Conservation (phyloP, 2,797 vertebrate genomes). For the Ptychadena robeensis region DNA sequence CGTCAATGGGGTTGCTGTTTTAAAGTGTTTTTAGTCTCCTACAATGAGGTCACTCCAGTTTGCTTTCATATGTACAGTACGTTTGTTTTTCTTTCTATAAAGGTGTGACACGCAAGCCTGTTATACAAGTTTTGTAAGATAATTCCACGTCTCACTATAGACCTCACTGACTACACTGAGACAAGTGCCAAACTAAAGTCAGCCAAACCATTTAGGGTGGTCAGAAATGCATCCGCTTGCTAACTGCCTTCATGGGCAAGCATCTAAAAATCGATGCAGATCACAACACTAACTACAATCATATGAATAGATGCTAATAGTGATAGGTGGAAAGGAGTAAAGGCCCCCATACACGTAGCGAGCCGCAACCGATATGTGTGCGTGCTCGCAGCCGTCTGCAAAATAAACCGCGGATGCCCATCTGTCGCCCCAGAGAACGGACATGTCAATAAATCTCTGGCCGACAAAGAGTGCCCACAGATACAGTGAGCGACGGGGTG, state of each 20-base stretch:
- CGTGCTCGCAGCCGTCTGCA: too few relatives aligned
- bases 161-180: neutral
- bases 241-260: too few relatives aligned
- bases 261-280: neutral
- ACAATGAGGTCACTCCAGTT: conserved; percentile 7
- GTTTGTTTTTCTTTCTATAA: conserved; percentile 7
- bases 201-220: neutral
- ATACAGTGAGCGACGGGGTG: too few relatives aligned
- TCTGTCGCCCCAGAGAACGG: too few relatives aligned
- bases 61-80: conserved; percentile 1
- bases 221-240: too few relatives aligned
- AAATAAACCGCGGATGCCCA: too few relatives aligned
- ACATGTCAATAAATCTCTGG: too few relatives aligned
- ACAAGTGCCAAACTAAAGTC: neutral
- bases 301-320: too few relatives aligned
- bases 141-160: neutral
- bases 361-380: too few relatives aligned
- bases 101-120: conserved; percentile 26
- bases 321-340: too few relatives aligned
- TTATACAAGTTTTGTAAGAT: conserved; percentile 16
- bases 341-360: too few relatives aligned
- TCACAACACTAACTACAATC: neutral
- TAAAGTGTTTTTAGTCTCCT: neutral
- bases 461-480: too few relatives aligned
- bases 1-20: neutral